Base-by-base conservation (phyloP, 2,797 vertebrate species). In the Decapterus maruadsi region DNA sequence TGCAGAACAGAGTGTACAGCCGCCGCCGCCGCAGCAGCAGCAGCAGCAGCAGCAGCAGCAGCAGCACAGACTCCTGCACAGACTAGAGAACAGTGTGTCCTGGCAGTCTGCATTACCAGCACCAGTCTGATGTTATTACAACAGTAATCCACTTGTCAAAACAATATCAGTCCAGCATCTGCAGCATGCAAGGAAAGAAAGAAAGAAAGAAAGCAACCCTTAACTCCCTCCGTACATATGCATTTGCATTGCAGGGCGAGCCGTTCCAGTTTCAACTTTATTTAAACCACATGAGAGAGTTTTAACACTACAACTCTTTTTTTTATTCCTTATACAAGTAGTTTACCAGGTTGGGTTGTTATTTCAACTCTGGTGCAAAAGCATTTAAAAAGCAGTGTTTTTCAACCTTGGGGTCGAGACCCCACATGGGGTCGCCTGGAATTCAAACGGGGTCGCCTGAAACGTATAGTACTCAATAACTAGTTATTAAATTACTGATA, bases 141-240 rank as follows among this genome's bases (percentile, higher is more conserved):
- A 80, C 83, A 79, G 55, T 90, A 90, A 93, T 91, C 87, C 90
- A 87, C 88, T 89, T 93, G 87, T 93, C 91, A 87, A 92, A 93
- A 92, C 91, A 92, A 82, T 82, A 90, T 83, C 77, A 77, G 86
- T 64, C 85, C 60, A 48, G 79, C 70, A 72, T 90, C 92, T 91
- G 88, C 77, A 80, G 80, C 75, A 68, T 5, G 31, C 31, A 34
- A 6, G 31, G 4, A 34, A 26, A 26, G 26, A 26, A 26, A 26
- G 26, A 26, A 26, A 26, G 26, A 26, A 26, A 26, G 26, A 26
- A 26, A 26, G 26, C 26, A 26, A 26, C 72, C 61, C 78, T 80
- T 80, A 70, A 26, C 76, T 85, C 87, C 81, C 82, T 76, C 85
- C 75, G 3, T 26, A 26, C 26, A 3, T 26, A 26, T 26, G 81